These are phyloP conservation scores for Iphiclides podalirius DNA, from an alignment of 2,888 invertebrate species.

Conservation along the genomic window DNA sequence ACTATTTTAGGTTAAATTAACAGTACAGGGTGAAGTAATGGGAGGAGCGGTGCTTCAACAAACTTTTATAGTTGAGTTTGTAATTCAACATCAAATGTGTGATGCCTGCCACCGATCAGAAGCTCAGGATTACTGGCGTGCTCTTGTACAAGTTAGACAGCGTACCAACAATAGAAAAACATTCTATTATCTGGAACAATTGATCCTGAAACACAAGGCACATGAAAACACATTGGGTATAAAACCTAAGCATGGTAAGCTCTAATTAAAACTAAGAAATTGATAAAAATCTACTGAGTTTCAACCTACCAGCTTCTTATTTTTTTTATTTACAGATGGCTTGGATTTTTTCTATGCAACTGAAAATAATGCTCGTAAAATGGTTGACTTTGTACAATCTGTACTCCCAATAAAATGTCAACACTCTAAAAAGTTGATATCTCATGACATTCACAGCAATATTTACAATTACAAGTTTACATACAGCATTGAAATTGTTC, in stretches of 20 bases:
- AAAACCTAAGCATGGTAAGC: slow-evolving; percentile 87
- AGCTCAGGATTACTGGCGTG: slow-evolving; percentile 98
- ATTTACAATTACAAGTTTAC: slow-evolving; percentile 98
- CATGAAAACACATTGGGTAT: slow-evolving; percentile 95
- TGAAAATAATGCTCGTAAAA: slow-evolving; percentile 94
- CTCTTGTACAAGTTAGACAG: slow-evolving; percentile 93
- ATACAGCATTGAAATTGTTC: slow-evolving; percentile 96
- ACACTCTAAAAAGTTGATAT: slow-evolving; percentile 96
- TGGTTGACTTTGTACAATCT: slow-evolving; percentile 95
- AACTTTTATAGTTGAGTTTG: slow-evolving; percentile 96
- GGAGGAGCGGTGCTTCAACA: slow-evolving; percentile 96
- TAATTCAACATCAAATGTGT: slow-evolving; percentile 96
- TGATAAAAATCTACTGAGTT: no score
- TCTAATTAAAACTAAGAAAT: no score
- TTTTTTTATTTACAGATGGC: slow-evolving; percentile 92
- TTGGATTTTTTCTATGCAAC: slow-evolving; percentile 96
- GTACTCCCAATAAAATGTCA: slow-evolving; percentile 93
- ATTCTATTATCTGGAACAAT: slow-evolving; percentile 97
- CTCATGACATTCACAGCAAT: slow-evolving; percentile 98
- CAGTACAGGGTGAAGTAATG: slow-evolving; percentile 96
- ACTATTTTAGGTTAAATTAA: slow-evolving; percentile 86
- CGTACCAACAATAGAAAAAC: slow-evolving; percentile 96
- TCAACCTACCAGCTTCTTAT: no score
- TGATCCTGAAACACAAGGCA: slow-evolving; percentile 96
- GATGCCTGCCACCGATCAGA: slow-evolving; percentile 97